Percentiles rank a stretch among this genome's conserved stretches.
Evolutionary conservation across 2,113 vertebrate genomes (phyloP).

Genomic region (Myotis brandtii): DNA sequence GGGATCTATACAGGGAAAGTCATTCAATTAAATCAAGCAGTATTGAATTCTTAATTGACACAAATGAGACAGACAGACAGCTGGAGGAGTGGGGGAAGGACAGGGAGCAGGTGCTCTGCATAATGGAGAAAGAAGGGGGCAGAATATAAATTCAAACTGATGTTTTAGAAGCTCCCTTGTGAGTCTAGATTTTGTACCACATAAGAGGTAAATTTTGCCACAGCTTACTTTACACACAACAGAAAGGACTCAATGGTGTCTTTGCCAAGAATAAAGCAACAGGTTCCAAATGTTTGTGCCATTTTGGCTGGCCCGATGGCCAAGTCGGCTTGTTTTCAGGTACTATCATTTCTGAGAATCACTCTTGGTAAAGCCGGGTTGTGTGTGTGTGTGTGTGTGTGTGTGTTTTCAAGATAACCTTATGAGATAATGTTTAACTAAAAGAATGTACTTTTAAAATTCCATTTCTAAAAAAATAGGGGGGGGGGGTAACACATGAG

Average conservation of each 20-base stretch:
- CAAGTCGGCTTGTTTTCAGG: constrained; percentile 12
- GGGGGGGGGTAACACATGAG: neutral
- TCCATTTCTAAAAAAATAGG: neutral
- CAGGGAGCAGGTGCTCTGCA: constrained; percentile 83
- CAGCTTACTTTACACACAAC: neutral
- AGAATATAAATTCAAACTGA: constrained; percentile 74
- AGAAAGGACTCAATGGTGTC: neutral
- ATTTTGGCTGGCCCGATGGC: neutral
- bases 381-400: neutral
- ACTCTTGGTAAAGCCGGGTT: neutral
- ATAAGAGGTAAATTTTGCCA: constrained; percentile 46
- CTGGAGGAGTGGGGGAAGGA: constrained; percentile 79
- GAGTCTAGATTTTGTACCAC: constrained; percentile 42
- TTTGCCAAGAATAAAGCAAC: constrained; percentile 42
- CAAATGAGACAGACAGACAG: constrained; percentile 88
- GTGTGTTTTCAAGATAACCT: neutral
- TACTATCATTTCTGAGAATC: constrained; percentile 18
- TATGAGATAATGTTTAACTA: constrained; percentile 18
- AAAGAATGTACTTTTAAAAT: constrained; percentile 32
- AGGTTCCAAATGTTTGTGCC: neutral
- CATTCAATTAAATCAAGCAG: constrained; percentile 86
- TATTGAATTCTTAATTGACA: constrained; percentile 87
- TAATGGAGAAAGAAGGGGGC: constrained; percentile 72
- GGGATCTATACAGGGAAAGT: constrained; percentile 79
- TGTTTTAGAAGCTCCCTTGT: constrained; percentile 49